These are phyloP conservation scores for Lepus townsendii DNA, from an alignment of 2,797 vertebrate genomes.

Conservation along the genomic window DNA sequence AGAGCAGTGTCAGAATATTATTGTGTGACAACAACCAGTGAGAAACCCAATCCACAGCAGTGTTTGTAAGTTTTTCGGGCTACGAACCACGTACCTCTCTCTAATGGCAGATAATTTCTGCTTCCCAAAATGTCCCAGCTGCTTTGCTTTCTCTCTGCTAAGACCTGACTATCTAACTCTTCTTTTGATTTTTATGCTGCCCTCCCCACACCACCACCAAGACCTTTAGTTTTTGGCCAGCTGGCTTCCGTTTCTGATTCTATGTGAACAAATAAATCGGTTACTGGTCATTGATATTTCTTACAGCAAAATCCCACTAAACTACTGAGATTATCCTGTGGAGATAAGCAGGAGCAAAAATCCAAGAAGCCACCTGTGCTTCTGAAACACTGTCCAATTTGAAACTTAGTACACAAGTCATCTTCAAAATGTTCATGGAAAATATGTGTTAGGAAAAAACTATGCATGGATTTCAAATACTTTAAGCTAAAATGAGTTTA, in stretches of 20 bases:
- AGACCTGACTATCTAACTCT: background rate
- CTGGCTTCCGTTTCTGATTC: background rate
- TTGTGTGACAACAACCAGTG: background rate
- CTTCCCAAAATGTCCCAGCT: background rate
- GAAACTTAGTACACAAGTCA: background rate
- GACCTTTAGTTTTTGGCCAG: background rate
- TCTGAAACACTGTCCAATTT: background rate
- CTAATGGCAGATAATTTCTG: background rate
- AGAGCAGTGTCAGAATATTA: conserved; percentile 15
- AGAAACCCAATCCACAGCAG: background rate
- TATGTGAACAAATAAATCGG: background rate
- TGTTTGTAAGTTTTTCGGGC: background rate
- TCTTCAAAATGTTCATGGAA: too few species aligned
- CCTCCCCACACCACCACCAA: background rate
- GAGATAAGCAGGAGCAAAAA: background rate
- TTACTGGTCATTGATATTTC: background rate
- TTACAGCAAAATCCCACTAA: background rate
- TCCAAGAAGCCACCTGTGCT: background rate
- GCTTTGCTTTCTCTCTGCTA: background rate
- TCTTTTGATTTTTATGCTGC: conserved; percentile 32
- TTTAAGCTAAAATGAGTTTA: too few species aligned
- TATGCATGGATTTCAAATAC: too few species aligned
- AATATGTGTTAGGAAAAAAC: too few species aligned
- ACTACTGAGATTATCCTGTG: background rate
- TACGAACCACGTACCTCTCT: background rate